Conservation (phyloP, 1,140 invertebrate genomes). For the Cryptotermes secundus region DNA sequence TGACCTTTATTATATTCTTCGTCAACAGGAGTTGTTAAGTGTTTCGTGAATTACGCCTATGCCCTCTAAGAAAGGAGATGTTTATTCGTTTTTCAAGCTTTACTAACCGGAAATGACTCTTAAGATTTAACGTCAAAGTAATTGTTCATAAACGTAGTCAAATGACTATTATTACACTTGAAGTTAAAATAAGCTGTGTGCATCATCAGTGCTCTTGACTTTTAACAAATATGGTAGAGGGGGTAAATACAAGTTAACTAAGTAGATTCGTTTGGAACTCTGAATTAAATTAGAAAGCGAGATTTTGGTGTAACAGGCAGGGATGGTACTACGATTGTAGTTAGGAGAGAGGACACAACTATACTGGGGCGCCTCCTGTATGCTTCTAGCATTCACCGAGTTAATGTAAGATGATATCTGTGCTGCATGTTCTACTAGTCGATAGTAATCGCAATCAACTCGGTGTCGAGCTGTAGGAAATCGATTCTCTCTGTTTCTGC, state of each 20-base stretch:
- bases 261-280: neutral
- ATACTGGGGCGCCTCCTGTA: too few species aligned
- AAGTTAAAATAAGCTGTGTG: neutral
- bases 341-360: neutral
- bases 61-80: too few species aligned
- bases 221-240: neutral
- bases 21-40: too few species aligned
- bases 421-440: neutral
- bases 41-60: too few species aligned
- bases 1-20: too few species aligned
- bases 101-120: too few species aligned
- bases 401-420: constrained; percentile 14
- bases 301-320: neutral
- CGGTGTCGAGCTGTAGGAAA: neutral
- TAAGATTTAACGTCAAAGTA: neutral
- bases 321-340: neutral
- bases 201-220: too few species aligned
- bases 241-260: neutral
- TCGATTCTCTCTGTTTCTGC: neutral
- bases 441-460: constrained; percentile 19
- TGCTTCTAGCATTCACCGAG: constrained; percentile 6
- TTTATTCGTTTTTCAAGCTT: too few species aligned
- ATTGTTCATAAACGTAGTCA: neutral
- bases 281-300: constrained; percentile 15
- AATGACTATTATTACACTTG: neutral